phyloP scores from a whole-genome alignment of 2,888 invertebrate species.

The Drosophila emarginata region DNA sequence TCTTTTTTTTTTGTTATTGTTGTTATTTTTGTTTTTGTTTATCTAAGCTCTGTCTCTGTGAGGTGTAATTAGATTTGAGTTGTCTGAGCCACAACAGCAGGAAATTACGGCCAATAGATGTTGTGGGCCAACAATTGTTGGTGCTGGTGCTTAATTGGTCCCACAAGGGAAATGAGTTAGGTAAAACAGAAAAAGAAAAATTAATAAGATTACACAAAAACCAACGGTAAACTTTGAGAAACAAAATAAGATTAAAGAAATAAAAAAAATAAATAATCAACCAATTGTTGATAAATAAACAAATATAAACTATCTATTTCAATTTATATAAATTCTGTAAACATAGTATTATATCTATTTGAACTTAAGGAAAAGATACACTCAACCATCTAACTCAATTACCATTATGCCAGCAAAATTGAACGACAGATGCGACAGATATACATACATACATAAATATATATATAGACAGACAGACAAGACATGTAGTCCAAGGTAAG shows the following conservation, averaged over 20 bases:
- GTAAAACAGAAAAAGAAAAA: no score
- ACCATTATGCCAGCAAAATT: neutral
- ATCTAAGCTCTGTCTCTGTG: neutral
- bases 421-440: neutral
- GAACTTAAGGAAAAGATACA: neutral
- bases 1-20: neutral
- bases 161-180: neutral
- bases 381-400: constrained; percentile 12
- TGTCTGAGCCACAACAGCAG: constrained; percentile 34
- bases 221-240: neutral
- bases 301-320: no score
- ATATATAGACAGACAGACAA: neutral
- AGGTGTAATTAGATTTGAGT: constrained; percentile 50
- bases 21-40: constrained; percentile 13
- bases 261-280: no score
- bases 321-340: no score
- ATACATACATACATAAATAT: neutral
- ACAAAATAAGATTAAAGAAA: neutral
- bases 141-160: constrained; percentile 8
- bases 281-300: no score
- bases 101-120: constrained; percentile 55
- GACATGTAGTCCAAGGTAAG: constrained; percentile 32
- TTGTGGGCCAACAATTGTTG: constrained; percentile 18
- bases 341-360: neutral
- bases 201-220: neutral